Base-by-base conservation (phyloP, 2,113 vertebrate species). In the Corythornis madagascariensis region DNA sequence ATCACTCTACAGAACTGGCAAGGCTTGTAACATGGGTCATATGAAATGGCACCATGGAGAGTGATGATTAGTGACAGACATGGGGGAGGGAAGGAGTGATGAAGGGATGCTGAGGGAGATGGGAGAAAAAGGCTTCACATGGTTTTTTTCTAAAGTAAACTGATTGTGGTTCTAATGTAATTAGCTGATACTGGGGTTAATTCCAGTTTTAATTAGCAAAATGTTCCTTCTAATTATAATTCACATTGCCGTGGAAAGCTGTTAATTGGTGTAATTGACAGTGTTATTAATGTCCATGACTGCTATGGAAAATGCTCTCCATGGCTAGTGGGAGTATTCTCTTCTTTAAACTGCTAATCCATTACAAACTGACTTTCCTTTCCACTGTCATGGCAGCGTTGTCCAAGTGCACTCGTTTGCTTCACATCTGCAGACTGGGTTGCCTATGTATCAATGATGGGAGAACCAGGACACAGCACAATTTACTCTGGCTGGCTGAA, bases 171-270 rank as follows among this genome's bases (percentile, higher is more conserved):
- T 95, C 78, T 93, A 92, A 96, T 94, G 92, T 76, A 89, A 95
- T 93, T 84, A 94, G 59, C 70, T 74, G 66, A 86, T 94, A 60
- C 48, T 84, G 89, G 48, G 59, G 76, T 93, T 90, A 84, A 93
- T 90, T 93, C 71, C 88, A 74, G 28, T 73, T 91, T 95, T 92
- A 95, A 94, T 94, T 95, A 94, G 64, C 40, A 70, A 88, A 93
- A 60, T 56, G 52, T 73, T 95, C 59, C 55, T 53, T 38, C 77
- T 94, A 91, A 93, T 92, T 94, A 66, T 86, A 77, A 88, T 82
- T 90, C 74, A 47, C 80, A 88, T 91, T 91, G 82, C 67, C 67
- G 72, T 79, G 66, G 69, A 88, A 93, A 38, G 56, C 45, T 70
- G 60, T 64, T 95, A 94, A 94, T 84, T 91, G 70, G 6, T 88